phyloP scores from a whole-genome alignment of 2,113 vertebrate species.

The Myotis davidii region DNA sequence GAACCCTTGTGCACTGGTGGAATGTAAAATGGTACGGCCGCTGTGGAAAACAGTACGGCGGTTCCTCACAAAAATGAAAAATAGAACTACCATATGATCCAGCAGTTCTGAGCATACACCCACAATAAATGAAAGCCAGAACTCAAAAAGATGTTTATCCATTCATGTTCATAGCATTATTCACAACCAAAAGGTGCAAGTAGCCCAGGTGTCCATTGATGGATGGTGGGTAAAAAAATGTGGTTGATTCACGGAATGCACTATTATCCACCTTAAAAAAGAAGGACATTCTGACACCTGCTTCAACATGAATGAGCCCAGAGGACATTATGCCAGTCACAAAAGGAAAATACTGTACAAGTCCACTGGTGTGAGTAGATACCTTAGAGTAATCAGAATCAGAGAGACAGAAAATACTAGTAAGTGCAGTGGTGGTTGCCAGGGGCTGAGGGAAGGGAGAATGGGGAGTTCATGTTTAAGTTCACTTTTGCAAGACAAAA shows the following conservation, averaged over 20 bases:
- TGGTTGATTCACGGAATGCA: rapidly evolving
- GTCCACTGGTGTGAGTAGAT: rapidly evolving
- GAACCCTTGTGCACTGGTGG: neutral
- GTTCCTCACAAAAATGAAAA: neutral
- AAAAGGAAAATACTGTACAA: rapidly evolving
- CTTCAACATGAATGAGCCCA: rapidly evolving
- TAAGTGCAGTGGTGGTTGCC: neutral
- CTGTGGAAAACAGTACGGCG: neutral
- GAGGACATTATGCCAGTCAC: neutral
- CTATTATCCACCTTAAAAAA: neutral
- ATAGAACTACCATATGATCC: neutral
- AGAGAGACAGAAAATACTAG: neutral
- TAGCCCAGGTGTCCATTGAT: rapidly evolving
- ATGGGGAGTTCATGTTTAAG: neutral
- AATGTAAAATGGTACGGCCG: neutral
- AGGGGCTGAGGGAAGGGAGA: neutral
- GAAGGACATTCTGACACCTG: neutral
- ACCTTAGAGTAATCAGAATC: neutral
- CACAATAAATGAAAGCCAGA: neutral
- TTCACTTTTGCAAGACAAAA: neutral
- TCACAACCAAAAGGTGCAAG: neutral
- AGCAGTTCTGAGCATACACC: neutral
- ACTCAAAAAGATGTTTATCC: neutral
- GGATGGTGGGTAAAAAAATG: rapidly evolving
- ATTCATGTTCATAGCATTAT: rapidly evolving